Evolutionary conservation across 2,888 invertebrate genomes (phyloP).

Genomic region (Bombylius major): DNA sequence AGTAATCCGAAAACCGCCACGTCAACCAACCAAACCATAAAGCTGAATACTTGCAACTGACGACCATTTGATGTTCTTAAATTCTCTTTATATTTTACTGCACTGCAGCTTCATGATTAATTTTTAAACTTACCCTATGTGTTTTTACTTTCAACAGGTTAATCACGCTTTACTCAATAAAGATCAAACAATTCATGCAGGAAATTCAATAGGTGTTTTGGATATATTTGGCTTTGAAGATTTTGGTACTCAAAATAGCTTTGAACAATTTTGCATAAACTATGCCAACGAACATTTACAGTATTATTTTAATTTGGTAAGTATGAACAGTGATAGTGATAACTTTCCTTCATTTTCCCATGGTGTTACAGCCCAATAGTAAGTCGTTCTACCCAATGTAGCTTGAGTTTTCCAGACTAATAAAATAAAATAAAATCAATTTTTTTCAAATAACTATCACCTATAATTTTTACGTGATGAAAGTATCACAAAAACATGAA

Average conservation of each 20-base stretch:
- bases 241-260: slow-evolving; percentile 79
- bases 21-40: no score
- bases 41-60: no score
- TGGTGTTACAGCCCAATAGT: no score
- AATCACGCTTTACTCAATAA: slow-evolving; percentile 88
- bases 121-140: neutral
- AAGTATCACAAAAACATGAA: no score
- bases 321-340: neutral
- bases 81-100: no score
- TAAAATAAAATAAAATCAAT: neutral
- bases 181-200: slow-evolving; percentile 82
- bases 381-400: no score
- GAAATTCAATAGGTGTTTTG: slow-evolving; percentile 86
- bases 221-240: slow-evolving; percentile 98
- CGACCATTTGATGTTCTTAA: no score
- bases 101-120: no score
- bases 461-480: no score
- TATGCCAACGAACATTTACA: slow-evolving; percentile 96
- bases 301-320: slow-evolving; percentile 73
- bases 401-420: neutral
- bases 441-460: no score
- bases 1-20: no score
- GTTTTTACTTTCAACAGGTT: slow-evolving; percentile 11
- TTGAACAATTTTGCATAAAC: slow-evolving; percentile 95
- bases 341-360: neutral